Conservation (phyloP, 1,140 invertebrate genomes). For the Panonychus citri region DNA sequence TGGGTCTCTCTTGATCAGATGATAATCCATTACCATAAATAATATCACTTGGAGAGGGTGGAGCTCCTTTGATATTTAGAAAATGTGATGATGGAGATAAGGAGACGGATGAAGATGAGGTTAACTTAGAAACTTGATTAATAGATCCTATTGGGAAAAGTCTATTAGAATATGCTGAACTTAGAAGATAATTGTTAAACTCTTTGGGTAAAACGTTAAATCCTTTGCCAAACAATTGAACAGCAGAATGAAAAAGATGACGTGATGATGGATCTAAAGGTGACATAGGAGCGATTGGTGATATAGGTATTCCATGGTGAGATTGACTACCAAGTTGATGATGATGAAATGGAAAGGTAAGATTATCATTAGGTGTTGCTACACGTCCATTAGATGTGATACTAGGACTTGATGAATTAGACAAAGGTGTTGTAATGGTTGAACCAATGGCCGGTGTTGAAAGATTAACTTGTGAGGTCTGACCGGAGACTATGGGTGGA, state of each 20-base stretch:
- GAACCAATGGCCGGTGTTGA: too few relatives aligned
- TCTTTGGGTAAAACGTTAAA: slow-evolving; percentile 9
- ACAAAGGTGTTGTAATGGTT: too few relatives aligned
- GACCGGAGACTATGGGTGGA: neutral
- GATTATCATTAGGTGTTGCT: neutral
- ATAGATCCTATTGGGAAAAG: slow-evolving; percentile 3
- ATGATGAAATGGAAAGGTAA: neutral
- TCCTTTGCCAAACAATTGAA: slow-evolving; percentile 10
- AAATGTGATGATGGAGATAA: too few relatives aligned
- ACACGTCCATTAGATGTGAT: neutral
- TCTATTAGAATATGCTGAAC: neutral
- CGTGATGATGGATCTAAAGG: slow-evolving; percentile 7
- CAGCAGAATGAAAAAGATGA: slow-evolving; percentile 11
- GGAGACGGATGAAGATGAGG: too few relatives aligned
- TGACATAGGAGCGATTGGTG: slow-evolving; percentile 14
- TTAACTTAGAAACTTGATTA: slow-evolving; percentile 1
- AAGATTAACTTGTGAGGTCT: too few relatives aligned
- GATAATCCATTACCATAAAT: too few relatives aligned
- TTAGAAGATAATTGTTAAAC: slow-evolving; percentile 5
- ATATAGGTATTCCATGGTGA: slow-evolving; percentile 7
- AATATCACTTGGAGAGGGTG: too few relatives aligned
- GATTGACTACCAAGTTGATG: too few relatives aligned
- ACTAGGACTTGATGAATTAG: too few relatives aligned
- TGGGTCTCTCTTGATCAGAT: slow-evolving; percentile 18
- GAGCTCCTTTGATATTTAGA: too few relatives aligned